Evolutionary conservation across 2,888 invertebrate species (phyloP).

Genomic region (Synanthedon myopaeformis): DNA sequence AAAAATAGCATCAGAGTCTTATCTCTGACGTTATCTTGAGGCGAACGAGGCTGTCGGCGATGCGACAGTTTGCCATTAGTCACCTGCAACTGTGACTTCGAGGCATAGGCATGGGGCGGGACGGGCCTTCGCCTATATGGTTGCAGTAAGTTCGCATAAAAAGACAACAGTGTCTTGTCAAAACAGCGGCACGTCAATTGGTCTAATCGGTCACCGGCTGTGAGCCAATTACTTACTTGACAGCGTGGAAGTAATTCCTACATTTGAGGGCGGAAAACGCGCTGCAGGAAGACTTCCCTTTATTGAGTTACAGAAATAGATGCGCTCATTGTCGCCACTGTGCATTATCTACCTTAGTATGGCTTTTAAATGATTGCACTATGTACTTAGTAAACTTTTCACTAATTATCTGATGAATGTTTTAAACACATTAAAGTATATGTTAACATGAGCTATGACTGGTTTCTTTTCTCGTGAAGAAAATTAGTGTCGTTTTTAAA

Average conservation of each 20-base stretch:
- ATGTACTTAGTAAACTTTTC: too few species aligned
- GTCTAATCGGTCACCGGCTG: constrained; percentile 62
- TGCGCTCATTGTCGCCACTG: constrained; percentile 10
- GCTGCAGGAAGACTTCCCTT: constrained; percentile 65
- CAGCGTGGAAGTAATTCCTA: constrained; percentile 67
- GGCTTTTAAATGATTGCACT: too few species aligned
- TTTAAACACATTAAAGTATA: too few species aligned
- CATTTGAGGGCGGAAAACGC: constrained; percentile 66
- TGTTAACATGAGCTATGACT: too few species aligned
- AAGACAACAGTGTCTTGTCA: constrained; percentile 45
- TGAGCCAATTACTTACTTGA: constrained; percentile 66
- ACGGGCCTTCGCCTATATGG: not conserved
- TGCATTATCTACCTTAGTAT: not conserved
- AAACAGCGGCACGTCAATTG: constrained; percentile 66
- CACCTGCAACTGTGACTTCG: too few species aligned
- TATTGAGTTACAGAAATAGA: constrained; percentile 45
- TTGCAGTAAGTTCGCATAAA: not conserved
- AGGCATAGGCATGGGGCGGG: not conserved
- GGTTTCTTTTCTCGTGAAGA: too few species aligned
- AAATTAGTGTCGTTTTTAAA: too few species aligned
- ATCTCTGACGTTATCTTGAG: constrained; percentile 64
- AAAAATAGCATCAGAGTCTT: constrained; percentile 57
- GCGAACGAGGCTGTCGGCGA: constrained; percentile 21
- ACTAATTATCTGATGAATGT: too few species aligned
- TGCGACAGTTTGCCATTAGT: too few species aligned